These are phyloP conservation scores for Periophthalmodon schlosseri DNA, from an alignment of 2,113 vertebrate species.

Conservation along the genomic window DNA sequence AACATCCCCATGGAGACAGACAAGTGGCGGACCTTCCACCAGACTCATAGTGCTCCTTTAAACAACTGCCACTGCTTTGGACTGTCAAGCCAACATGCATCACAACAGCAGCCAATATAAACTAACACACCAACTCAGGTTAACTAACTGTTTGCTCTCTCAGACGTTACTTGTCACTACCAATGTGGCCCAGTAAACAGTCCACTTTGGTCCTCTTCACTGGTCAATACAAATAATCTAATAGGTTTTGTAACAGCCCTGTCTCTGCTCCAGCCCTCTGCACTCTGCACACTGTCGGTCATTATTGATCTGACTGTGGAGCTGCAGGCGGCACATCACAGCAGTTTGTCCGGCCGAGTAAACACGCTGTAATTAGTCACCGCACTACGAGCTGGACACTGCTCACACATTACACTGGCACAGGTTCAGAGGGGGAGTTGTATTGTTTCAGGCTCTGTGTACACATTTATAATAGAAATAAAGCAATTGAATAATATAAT, in stretches of 20 bases:
- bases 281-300: conserved; percentile 58
- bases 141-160: conserved; percentile 2
- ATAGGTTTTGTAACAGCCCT: conserved; percentile 58
- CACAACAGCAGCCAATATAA: not conserved
- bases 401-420: not conserved
- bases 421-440: not conserved
- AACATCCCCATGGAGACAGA: no score
- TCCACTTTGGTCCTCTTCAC: conserved; percentile 20
- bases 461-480: not conserved
- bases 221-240: conserved; percentile 59
- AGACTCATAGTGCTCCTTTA: no score
- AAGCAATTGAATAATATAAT: not conserved
- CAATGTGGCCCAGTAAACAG: conserved; percentile 1
- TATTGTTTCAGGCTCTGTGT: not conserved
- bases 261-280: conserved; percentile 36
- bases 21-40: no score
- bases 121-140: not conserved
- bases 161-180: conserved; percentile 17
- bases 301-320: conserved; percentile 56
- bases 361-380: conserved; percentile 56
- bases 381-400: conserved; percentile 15
- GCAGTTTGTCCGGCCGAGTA: conserved; percentile 34
- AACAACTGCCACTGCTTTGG: not conserved
- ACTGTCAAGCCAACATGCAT: no score
- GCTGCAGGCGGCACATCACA: conserved; percentile 43